Conservation (phyloP, 2,888 invertebrate species). For the Drepana falcataria region DNA sequence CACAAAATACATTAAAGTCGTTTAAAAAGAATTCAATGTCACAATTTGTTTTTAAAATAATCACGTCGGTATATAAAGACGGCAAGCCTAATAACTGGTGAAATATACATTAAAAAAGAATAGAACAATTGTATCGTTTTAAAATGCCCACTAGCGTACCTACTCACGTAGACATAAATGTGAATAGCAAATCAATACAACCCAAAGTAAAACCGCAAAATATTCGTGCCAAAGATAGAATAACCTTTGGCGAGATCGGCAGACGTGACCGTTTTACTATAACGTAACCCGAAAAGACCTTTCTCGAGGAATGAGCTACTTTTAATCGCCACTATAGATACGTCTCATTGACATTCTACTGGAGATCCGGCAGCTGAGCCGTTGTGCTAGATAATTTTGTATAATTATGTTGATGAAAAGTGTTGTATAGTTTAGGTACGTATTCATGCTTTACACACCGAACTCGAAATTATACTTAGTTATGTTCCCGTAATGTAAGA, state of each 20-base stretch:
- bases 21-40: too few relatives aligned
- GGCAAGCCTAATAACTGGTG: too few relatives aligned
- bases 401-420: not conserved
- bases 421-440: not conserved
- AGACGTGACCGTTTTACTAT: slow-evolving; percentile 42
- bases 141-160: too few relatives aligned
- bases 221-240: slow-evolving; percentile 16
- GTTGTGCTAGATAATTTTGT: slow-evolving; percentile 7
- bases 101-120: too few relatives aligned
- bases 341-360: slow-evolving; percentile 29
- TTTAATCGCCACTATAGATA: slow-evolving; percentile 38
- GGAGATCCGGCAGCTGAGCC: slow-evolving; percentile 15
- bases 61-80: too few relatives aligned
- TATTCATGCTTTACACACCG: too few relatives aligned
- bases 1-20: too few relatives aligned
- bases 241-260: slow-evolving; percentile 19
- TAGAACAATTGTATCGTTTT: too few relatives aligned
- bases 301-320: slow-evolving; percentile 40
- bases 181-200: not conserved
- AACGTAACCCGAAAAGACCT: slow-evolving; percentile 18
- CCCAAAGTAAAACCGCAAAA: slow-evolving; percentile 1
- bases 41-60: too few relatives aligned
- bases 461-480: too few relatives aligned
- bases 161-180: not conserved
- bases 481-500: too few relatives aligned